These are phyloP conservation scores for Hycleus cichorii DNA, from an alignment of 1,140 invertebrate genomes.

Conservation along the genomic window DNA sequence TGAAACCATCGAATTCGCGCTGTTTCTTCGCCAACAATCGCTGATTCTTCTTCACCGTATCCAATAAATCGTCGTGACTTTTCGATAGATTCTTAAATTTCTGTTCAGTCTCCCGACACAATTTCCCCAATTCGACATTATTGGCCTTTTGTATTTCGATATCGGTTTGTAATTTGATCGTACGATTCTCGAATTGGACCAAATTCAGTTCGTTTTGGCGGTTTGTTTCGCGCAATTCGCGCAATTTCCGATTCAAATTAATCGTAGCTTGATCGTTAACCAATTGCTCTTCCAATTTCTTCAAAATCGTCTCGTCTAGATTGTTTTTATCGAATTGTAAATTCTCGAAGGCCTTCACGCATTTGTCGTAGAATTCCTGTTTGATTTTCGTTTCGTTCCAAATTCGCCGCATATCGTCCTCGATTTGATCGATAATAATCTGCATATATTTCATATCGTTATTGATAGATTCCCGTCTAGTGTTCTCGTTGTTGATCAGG, in stretches of 20 bases:
- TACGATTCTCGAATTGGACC: neutral
- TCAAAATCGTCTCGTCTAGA: too few relatives aligned
- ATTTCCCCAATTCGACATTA: too few relatives aligned
- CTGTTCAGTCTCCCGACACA: too few relatives aligned
- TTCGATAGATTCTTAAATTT: too few relatives aligned
- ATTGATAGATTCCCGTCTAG: constrained; percentile 21
- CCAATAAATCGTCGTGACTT: too few relatives aligned
- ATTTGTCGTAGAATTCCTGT: too few relatives aligned
- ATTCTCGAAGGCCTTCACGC: too few relatives aligned
- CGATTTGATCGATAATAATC: constrained; percentile 15
- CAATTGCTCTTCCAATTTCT: too few relatives aligned
- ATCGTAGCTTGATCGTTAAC: neutral
- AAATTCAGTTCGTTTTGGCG: neutral
- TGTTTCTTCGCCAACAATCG: too few relatives aligned
- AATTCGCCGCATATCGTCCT: constrained; percentile 2
- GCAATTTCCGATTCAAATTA: neutral
- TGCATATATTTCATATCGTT: constrained; percentile 20
- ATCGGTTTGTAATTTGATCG: neutral
- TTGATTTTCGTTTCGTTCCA: neutral
- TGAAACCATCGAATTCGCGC: too few relatives aligned
- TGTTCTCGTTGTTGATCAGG: constrained; percentile 18
- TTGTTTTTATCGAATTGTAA: too few relatives aligned
- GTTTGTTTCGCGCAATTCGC: neutral
- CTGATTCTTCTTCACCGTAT: too few relatives aligned
- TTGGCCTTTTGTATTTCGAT: neutral